phyloP scores from a whole-genome alignment of 2,113 vertebrate species.

The Ammodytes marinus region DNA sequence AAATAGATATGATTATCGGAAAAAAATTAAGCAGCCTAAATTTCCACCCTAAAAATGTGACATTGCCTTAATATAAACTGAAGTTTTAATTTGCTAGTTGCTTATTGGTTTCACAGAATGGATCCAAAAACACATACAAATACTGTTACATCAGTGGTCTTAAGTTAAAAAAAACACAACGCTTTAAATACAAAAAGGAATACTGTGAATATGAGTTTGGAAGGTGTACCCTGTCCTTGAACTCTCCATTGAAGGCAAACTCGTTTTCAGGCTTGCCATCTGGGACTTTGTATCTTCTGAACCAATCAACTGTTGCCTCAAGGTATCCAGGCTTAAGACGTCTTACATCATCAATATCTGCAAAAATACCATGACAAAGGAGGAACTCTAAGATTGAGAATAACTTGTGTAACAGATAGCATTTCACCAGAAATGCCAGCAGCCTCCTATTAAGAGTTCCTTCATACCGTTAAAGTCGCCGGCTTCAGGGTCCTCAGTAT shows the following conservation, averaged over 20 bases:
- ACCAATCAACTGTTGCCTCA: constrained; percentile 94
- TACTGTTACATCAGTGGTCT: neutral
- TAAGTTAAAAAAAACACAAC: neutral
- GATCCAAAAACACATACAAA: neutral
- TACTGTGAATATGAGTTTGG: neutral
- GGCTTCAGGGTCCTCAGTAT: constrained; percentile 92
- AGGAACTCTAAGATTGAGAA: neutral
- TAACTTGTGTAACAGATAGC: neutral
- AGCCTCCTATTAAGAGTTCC: neutral
- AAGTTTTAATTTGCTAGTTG: neutral
- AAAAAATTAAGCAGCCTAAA: neutral
- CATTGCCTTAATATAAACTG: neutral
- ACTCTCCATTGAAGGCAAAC: constrained; percentile 93
- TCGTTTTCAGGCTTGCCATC: constrained; percentile 95
- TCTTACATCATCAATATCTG: constrained; percentile 76
- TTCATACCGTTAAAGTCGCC: constrained; percentile 86
- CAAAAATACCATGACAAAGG: neutral
- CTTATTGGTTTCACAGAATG: neutral
- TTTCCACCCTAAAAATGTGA: neutral
- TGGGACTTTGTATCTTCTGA: constrained; percentile 95
- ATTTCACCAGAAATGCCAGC: neutral
- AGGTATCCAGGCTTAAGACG: constrained; percentile 86
- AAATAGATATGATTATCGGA: neutral
- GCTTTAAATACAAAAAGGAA: neutral
- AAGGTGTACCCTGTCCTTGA: constrained; percentile 90